Evolutionary conservation across 2,797 vertebrate genomes (phyloP), one percentile per base, ranked within the genome.

Genomic region (Cephalopachus bancanus): DNA sequence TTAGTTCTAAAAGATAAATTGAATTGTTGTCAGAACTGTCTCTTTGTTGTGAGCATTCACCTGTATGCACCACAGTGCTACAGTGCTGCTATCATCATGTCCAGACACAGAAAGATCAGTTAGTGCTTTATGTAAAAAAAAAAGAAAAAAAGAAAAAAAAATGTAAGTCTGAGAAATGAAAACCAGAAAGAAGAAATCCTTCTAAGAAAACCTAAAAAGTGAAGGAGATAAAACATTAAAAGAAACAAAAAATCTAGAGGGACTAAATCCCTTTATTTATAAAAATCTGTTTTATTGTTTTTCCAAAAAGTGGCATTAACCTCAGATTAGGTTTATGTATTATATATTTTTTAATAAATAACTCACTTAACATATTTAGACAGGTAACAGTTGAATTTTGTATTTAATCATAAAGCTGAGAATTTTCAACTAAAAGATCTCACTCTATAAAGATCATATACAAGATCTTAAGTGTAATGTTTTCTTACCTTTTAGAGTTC

Each of bases 161-260:
- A 89, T 4, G 16, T 30, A 9, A 14, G 53, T 71, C 24, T 93
- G 51, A 92, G 62, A 87, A 72, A 88, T 49, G 33, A 49, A 19
- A 95, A 93, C 10, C 24, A 51, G 11, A 84, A 96, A 89, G 17
- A 72, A 44, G 20, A 92, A 62, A 20, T 57, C 81, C 16, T 94
- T 89, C 44, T 1, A 89, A 44, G n/a, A 85, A 84, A 83, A 11
- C 3, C 24, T 83, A 74, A n/a, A 95, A 88, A 6, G 0, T 57
- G 87, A 78, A 80, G 24, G 49, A 5, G 57, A 79, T n/a, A 85
- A 81, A 75, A 1, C 33, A 91, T 28, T 79, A n/a, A 62, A 79
- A 51, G 24, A 60, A 10, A 1, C 44, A 72, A 84, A 74, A 62
- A 55, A 69, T 11, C 10, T 67, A 10, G 64, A 65, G 11, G 11